Evolutionary conservation across 2,888 invertebrate species (phyloP).

Genomic region (Caenorhabditis japonica): DNA sequence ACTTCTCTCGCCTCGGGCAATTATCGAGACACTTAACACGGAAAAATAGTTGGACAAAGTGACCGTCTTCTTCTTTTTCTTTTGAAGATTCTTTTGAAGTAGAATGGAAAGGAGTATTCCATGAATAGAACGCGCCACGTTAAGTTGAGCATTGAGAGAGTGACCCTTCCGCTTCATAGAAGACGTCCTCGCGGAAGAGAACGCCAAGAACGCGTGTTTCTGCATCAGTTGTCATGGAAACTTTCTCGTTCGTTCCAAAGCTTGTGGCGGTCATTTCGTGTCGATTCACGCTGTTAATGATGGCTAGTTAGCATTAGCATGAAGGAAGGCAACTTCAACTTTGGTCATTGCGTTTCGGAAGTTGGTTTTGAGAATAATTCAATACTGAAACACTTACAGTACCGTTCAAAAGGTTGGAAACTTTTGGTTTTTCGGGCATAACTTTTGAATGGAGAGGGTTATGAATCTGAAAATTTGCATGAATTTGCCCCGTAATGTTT

Average conservation of each 20-base stretch:
- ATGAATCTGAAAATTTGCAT: no score
- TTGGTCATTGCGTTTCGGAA: no score
- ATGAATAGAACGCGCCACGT: constrained; percentile 16
- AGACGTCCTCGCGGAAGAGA: constrained; percentile 12
- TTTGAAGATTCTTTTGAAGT: constrained; percentile 12
- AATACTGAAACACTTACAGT: no score
- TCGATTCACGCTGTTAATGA: no score
- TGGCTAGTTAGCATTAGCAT: no score
- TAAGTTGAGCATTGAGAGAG: constrained; percentile 11
- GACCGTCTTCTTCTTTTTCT: neutral
- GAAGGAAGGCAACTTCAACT: no score
- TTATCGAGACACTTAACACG: no score
- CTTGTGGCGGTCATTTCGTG: constrained; percentile 3
- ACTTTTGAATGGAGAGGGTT: no score
- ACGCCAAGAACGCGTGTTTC: constrained; percentile 31
- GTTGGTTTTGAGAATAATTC: no score
- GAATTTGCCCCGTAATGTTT: no score
- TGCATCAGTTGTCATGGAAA: constrained; percentile 50
- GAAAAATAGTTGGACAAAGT: constrained; percentile 1
- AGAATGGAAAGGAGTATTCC: constrained; percentile 8
- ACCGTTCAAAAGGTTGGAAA: no score
- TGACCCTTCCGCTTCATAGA: constrained; percentile 50
- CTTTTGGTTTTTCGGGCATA: no score
- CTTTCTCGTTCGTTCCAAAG: neutral
- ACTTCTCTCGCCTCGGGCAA: neutral